phyloP scores from a whole-genome alignment of 2,797 vertebrate species.

The Champsocephalus esox region DNA sequence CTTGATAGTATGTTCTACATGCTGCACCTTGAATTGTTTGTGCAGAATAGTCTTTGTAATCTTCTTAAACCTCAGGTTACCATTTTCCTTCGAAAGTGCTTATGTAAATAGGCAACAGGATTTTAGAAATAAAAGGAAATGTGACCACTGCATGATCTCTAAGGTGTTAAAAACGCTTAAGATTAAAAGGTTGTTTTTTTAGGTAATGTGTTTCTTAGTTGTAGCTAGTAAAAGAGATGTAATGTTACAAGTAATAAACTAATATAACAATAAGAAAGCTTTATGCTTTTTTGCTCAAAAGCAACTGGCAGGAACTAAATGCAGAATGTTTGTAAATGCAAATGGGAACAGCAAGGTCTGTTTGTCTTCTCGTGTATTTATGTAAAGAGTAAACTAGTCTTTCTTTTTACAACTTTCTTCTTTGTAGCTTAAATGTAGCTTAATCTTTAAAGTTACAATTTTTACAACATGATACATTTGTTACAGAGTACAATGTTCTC shows the following conservation, averaged over 20 bases:
- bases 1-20: not conserved
- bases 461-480: not conserved
- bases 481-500: not conserved
- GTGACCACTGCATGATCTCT: no score
- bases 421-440: not conserved
- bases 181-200: no score
- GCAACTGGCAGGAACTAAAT: slow-evolving; percentile 2
- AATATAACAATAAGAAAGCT: no score
- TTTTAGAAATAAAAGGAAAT: no score
- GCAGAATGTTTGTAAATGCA: slow-evolving; percentile 36
- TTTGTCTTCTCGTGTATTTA: not conserved
- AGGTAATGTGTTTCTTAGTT: not conserved
- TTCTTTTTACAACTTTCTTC: not conserved
- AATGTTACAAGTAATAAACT: not conserved
- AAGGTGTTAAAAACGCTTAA: no score
- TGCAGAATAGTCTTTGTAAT: no score
- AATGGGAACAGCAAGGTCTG: slow-evolving; percentile 20
- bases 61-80: no score
- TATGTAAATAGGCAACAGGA: no score
- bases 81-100: no score
- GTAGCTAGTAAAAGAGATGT: not conserved
- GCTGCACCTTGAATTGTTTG: not conserved
- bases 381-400: not conserved
- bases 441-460: not conserved
- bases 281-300: no score